Base-by-base conservation (phyloP, 2,113 vertebrate genomes). In the Pteronura brasiliensis region DNA sequence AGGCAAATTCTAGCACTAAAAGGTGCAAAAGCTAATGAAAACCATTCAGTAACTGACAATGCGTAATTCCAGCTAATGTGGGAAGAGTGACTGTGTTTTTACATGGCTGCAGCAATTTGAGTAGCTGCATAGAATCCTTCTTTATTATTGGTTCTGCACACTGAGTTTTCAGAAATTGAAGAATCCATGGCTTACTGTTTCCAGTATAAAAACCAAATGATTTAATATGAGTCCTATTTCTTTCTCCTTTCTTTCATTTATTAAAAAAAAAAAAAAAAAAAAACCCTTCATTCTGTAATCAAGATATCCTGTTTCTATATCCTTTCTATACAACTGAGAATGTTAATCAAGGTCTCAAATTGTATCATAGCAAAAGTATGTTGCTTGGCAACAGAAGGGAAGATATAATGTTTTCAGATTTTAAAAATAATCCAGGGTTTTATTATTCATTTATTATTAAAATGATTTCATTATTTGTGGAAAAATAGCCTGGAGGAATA, bases 311-410 rank as follows among this genome's bases (percentile, higher is more conserved):
- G 6, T 97, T 95, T 97, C 80, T 84, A 0, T 96, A 96, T 88
- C 29, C 49, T 86, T 87, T 92, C 96, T 80, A 82, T 96, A 96
- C 31, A 57, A 85, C 90, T 72, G 71, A 93, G 96, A 87, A 59
- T 96, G 87, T 88, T 97, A 94, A 97, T 96, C 80, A 93, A 95
- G 92, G 83, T 96, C 96, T 93, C 72, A 88, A 95, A 96, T 97
- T n/a, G 34, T 97, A 89, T 86, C 89, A n/a, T 82, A 92, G 95
- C 89, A 83, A 83, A 96, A 65, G 2, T 79, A 36, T 88, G 98
- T 98, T 98, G 96, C 97, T 95, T 98, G 93, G 97, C 96, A 98
- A 98, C 98, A 89, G 86, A 93, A 63, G 52, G 82, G 88, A 87
- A 93, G 95, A 92, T 67, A 92, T 67, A 95, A 95, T 81, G 79